Percentiles rank a stretch among this genome's conserved stretches.
Evolutionary conservation across 1,140 invertebrate genomes (phyloP).

Genomic region (Eufriesea mexicana): DNA sequence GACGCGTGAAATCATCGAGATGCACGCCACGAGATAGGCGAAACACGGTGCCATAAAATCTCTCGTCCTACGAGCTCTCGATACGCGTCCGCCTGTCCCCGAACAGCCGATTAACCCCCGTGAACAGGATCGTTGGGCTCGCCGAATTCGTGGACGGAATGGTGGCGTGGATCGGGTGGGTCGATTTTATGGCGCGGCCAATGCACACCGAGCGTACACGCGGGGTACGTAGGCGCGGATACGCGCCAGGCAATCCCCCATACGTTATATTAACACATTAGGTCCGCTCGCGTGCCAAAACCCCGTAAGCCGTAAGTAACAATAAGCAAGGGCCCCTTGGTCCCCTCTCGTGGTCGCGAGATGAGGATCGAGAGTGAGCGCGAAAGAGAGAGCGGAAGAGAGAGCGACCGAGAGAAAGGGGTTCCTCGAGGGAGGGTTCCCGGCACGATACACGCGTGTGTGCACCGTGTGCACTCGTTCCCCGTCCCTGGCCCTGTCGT

Average conservation of each 20-base stretch:
- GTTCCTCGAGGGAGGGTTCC: conserved; percentile 14
- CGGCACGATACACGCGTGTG: conserved; percentile 20
- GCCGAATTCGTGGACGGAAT: conserved; percentile 46
- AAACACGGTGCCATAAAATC: neutral
- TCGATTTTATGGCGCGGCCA: conserved; percentile 65
- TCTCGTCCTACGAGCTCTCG: neutral
- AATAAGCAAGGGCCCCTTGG: conserved; percentile 72
- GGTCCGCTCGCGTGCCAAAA: conserved; percentile 78
- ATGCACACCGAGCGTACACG: conserved; percentile 47
- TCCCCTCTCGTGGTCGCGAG: conserved; percentile 57
- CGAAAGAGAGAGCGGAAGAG: too few species aligned
- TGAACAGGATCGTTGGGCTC: conserved; percentile 45
- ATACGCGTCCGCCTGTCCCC: neutral
- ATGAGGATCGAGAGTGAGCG: conserved; percentile 33
- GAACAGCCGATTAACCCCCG: conserved; percentile 50
- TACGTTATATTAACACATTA: conserved; percentile 81
- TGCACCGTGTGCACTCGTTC: neutral
- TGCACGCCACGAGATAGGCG: neutral
- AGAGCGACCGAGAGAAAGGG: neutral
- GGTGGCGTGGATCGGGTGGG: conserved; percentile 55
- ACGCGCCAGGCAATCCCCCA: conserved; percentile 65
- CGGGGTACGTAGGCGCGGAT: conserved; percentile 65
- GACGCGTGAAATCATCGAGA: neutral
- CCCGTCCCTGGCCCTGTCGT: conserved; percentile 33
- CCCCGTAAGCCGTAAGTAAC: conserved; percentile 77